Percentiles rank a stretch among this genome's conserved stretches.
phyloP scores from a whole-genome alignment of 2,113 vertebrate genomes.

The Scomber scombrus region DNA sequence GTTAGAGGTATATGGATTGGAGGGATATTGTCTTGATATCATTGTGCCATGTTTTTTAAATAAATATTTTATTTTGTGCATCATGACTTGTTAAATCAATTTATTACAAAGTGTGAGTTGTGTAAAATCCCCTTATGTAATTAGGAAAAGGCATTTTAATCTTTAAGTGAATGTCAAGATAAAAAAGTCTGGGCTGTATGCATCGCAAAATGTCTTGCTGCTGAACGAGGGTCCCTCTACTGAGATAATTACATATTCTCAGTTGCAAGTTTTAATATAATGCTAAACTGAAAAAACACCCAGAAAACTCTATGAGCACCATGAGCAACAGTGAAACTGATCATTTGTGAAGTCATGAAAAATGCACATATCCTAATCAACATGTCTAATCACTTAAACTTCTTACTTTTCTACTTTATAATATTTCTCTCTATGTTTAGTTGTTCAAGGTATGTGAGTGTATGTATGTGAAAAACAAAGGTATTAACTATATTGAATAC shows the following conservation, averaged over 20 bases:
- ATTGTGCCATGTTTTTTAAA: constrained; percentile 60
- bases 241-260: neutral
- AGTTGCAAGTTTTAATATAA: neutral
- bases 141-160: neutral
- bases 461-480: neutral
- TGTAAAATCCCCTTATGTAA: neutral
- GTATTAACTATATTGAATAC: no score
- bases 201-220: neutral
- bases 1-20: constrained; percentile 33
- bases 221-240: neutral
- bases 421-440: neutral
- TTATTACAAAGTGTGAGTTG: constrained; percentile 9
- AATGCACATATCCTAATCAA: neutral
- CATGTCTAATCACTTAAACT: neutral
- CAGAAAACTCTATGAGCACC: neutral
- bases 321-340: no score
- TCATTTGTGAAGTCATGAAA: neutral
- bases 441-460: neutral
- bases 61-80: constrained; percentile 60
- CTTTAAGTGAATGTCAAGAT: neutral
- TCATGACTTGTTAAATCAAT: constrained; percentile 26
- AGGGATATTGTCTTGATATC: constrained; percentile 32
- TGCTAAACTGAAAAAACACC: neutral
- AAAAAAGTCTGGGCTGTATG: no score
- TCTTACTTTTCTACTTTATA: neutral